Evolutionary conservation across 2,797 vertebrate species (phyloP), one percentile per base, ranked within the genome.

Genomic region (Enteromius radiatus): DNA sequence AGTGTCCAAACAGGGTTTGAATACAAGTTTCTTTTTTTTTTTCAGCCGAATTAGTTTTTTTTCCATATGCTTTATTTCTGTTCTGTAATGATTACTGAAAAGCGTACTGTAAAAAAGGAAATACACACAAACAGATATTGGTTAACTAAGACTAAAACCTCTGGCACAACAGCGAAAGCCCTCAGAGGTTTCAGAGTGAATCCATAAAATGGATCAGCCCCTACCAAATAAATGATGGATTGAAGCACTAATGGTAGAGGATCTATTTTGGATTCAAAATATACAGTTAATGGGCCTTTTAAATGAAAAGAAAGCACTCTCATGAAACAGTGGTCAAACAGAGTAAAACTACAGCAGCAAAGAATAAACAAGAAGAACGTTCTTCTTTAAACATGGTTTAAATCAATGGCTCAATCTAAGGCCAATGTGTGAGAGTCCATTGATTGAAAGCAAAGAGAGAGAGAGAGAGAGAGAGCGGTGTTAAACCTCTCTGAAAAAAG

Each of bases 201-300:
- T 82, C 85, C 38, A 82, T 84, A 65, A 67, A 78, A 83, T 81
- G 68, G 75, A 83, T 65, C 52, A 78, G 70, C 3, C 61, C n/a
- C 43, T 5, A 56, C 61, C 33, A 79, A 81, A 68, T 54, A 56
- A 78, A 38, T 49, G 70, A 82, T 65, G 38, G 54, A 84, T 77
- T 17, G 47, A 82, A 52, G 33, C 76, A 69, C 68, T 69, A 69
- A 74, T 76, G 74, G 65, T 45, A 45, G 49, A 78, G 54, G 41
- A 78, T 80, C 76, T 80, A 73, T 49, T 81, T 61, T 49, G n/a
- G 43, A 84, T 74, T 71, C 45, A 80, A 88, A 82, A 75, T 68
- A 76, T 70, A 64, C 41, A 65, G 75, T 80, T 85, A 89, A 86
- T 78, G 71, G 74, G 78, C 5, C 76, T 76, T 81, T 86, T 82